A percentile compares a stretch with the other conserved stretches of the same genome.
These are phyloP conservation scores for Calcarius ornatus DNA, from an alignment of 2,113 vertebrate species.

Conservation along the genomic window DNA sequence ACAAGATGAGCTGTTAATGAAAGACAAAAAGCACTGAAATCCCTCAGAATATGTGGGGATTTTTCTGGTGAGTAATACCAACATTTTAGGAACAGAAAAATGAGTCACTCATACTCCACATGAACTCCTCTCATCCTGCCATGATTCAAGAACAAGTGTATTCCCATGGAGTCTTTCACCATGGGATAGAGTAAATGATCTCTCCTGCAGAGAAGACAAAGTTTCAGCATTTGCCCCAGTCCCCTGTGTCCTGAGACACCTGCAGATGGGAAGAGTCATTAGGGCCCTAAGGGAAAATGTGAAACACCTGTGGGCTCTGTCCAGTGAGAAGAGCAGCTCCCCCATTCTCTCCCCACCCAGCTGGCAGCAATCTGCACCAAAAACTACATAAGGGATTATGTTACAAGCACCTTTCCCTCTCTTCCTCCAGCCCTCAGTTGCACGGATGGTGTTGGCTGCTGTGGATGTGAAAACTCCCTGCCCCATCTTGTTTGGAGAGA, in stretches of 20 bases:
- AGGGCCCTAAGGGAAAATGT: not conserved
- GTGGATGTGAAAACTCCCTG: not conserved
- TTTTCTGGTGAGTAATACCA: constrained; percentile 50
- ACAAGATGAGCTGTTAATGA: constrained; percentile 25
- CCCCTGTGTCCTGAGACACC: not conserved
- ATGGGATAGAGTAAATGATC: not conserved
- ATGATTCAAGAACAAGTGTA: not conserved
- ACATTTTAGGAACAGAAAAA: constrained; percentile 40
- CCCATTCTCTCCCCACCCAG: not conserved
- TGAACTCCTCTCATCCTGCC: not conserved
- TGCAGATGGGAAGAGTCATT: not conserved
- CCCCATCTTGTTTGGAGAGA: not conserved
- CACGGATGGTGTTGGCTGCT: rapidly evolving
- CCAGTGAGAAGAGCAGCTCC: not conserved
- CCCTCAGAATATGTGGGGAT: constrained; percentile 22
- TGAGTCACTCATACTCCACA: constrained; percentile 10
- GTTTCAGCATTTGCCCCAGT: not conserved
- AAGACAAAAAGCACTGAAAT: constrained; percentile 25
- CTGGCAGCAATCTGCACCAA: not conserved
- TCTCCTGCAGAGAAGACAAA: not conserved
- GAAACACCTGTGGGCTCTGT: not conserved
- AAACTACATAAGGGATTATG: not conserved
- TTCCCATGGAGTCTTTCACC: not conserved
- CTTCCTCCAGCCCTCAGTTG: rapidly evolving
- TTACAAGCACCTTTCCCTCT: rapidly evolving